A percentile compares a stretch with the other conserved stretches of the same genome.
These are phyloP conservation scores for Clepsis dumicolana DNA, from an alignment of 2,888 invertebrate genomes.

Conservation along the genomic window DNA sequence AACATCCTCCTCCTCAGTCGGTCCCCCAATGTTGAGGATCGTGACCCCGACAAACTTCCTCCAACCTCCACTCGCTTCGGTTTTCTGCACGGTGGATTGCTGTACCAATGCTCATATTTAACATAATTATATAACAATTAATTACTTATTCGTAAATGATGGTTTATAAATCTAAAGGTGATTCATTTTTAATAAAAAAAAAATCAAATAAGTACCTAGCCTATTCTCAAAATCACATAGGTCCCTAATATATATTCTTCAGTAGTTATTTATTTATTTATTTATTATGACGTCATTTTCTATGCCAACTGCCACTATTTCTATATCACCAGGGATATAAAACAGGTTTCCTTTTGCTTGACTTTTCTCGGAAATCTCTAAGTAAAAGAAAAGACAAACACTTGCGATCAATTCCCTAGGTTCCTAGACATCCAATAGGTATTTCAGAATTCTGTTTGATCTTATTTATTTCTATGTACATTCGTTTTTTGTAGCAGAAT, in stretches of 20 bases:
- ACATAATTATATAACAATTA: too few species aligned
- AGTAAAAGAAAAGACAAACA: constrained; percentile 18
- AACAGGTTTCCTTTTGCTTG: neutral
- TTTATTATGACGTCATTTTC: constrained; percentile 1
- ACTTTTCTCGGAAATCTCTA: constrained; percentile 1
- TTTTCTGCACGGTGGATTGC: too few species aligned
- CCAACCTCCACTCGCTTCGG: too few species aligned
- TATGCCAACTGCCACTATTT: constrained; percentile 14
- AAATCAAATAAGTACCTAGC: too few species aligned
- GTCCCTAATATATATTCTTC: neutral
- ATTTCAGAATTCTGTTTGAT: constrained; percentile 32
- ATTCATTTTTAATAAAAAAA: too few species aligned
- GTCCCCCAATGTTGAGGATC: too few species aligned
- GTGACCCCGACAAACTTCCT: too few species aligned
- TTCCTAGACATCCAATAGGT: constrained; percentile 18
- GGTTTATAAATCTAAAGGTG: too few species aligned
- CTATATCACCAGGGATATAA: constrained; percentile 25
- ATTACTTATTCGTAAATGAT: too few species aligned
- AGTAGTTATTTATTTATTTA: neutral
- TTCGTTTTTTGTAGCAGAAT: neutral
- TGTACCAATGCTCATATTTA: too few species aligned
- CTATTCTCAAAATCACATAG: too few species aligned
- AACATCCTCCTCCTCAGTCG: too few species aligned
- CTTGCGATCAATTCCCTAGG: constrained; percentile 28
- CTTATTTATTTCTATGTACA: constrained; percentile 8